These are phyloP conservation scores for Amblyopsis hoosieri DNA, from an alignment of 2,797 vertebrate species.

Conservation along the genomic window DNA sequence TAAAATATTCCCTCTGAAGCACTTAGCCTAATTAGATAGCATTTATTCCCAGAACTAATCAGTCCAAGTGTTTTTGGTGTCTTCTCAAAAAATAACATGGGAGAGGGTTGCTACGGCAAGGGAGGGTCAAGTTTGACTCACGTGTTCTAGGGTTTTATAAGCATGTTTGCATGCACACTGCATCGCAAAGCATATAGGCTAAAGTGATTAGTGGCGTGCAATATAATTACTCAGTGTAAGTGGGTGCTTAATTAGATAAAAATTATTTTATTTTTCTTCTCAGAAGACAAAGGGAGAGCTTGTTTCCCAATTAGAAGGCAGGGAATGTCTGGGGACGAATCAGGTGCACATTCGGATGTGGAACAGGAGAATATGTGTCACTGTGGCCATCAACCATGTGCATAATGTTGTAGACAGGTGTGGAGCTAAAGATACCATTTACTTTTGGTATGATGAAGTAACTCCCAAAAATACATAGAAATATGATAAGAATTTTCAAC, in stretches of 20 bases:
- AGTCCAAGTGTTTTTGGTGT: conserved; percentile 76
- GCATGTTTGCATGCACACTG: conserved; percentile 14
- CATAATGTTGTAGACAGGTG: no score
- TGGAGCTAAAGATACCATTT: not conserved
- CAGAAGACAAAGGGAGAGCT: no score
- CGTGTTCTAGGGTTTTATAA: conserved; percentile 28
- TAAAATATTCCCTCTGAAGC: conserved; percentile 75
- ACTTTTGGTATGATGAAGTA: not conserved
- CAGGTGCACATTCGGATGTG: no score
- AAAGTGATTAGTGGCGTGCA: conserved; percentile 54
- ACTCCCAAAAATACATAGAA: not conserved
- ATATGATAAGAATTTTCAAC: not conserved
- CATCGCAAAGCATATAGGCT: conserved; percentile 36
- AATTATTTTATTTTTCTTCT: no score
- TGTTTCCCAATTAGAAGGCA: no score
- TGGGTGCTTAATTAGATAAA: conserved; percentile 14
- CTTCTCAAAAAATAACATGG: conserved; percentile 72
- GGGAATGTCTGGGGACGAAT: no score
- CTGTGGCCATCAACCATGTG: no score
- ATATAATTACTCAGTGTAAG: conserved; percentile 47
- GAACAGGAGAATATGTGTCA: no score
- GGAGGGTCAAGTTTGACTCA: conserved; percentile 49
- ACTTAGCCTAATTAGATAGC: conserved; percentile 78
- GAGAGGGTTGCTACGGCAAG: conserved; percentile 31
- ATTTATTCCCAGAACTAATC: conserved; percentile 80